Evolutionary conservation across 2,797 vertebrate genomes (phyloP), one percentile per base, ranked within the genome.

Genomic region (Pipistrellus nathusii): DNA sequence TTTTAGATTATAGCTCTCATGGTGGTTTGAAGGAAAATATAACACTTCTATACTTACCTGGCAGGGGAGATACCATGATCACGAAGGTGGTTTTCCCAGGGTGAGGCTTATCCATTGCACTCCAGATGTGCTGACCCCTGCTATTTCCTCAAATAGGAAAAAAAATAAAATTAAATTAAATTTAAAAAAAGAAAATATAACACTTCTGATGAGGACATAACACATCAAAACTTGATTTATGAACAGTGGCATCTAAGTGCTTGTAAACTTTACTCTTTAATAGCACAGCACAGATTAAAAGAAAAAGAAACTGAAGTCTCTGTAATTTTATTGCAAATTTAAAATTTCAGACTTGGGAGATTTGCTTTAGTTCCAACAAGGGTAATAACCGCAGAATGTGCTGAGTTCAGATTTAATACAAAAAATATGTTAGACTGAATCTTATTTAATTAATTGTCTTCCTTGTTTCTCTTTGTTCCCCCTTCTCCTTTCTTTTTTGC

Each of bases 241-340:
- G 35, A 75, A n/a, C 23, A 94, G 32, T 12, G 57, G 17, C 14
- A 6, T n/a, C 8, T 68, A 73, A 86, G 51, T 12, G 55, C 72
- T 94, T 76, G 1, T 72, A 68, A 75, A 76, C 46, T 46, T 77
- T 30, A 64, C 44, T 68, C 15, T 87, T 87, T 30, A 75, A 18
- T 11, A 55, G 53, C 38, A 85, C 18, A 66, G 17, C 30, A 27
- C 32, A 88, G 41, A 55, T 80, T 69, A 62, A 68, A 69, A 80
- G 51, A 9, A 69, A 88, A 86, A 78, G 35, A 57, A 91, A 68
- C 44, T 20, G 8, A 68, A 88, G 2, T 0, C 7, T 48, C 46
- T 64, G 20, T 62, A 80, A 88, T 73, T 91, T 93, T 83, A 73
- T 71, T 84, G 30, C 77, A 72, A 53, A 86, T 88, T 96, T 93